Evolutionary conservation across 92 coral and sea anemone species (phyloP), one percentile per base, ranked within the genome.

Genomic region (Umimayanthus kanabou): DNA sequence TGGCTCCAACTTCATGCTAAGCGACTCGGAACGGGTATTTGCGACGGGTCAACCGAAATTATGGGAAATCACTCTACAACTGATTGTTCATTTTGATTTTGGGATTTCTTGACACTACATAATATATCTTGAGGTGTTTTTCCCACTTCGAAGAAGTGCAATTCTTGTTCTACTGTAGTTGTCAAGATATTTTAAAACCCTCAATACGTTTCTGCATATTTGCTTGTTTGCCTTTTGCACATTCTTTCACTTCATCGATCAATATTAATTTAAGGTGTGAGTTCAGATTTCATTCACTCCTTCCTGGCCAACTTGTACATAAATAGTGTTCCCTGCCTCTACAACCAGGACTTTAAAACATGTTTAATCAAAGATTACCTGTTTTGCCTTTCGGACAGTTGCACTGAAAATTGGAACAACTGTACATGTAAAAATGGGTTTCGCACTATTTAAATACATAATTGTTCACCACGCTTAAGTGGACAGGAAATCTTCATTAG

Each of bases 191-290:
- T 16, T 4, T 11, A 14, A 80, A 55, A 30, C 28, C 7, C 28
- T 57, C 26, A 7, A 66, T 57, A 30, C 25, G 28, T 23, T 9
- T 23, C 39, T 16, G 65, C 18, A 80, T 29, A 80, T 9, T 18
- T 58, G 85, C 57, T 80, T 80, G 73, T 80, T 57, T 80, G 73
- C 50, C 40, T 75, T 75, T 13, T 39, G 69, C 84, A 80, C 84
- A 80, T 80, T 83, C 87, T 82, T 40, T 82, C 25, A 43, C 86
- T 80, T 39, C 74, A 70, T 39, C 61, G 39, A 40, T 82, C 25
- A 64, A 69, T 42, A 71, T 30, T 42, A 42, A 69, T 28, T 39
- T 20, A 75, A 75, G 47, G 45, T 40, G 45, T 22, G 42, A 39
- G 15, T 28, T 83, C 45, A 28, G 10, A 33, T 30, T 14, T 15